Evolutionary conservation across 2,113 vertebrate species (phyloP).

Genomic region (Chloroceryle aenea): DNA sequence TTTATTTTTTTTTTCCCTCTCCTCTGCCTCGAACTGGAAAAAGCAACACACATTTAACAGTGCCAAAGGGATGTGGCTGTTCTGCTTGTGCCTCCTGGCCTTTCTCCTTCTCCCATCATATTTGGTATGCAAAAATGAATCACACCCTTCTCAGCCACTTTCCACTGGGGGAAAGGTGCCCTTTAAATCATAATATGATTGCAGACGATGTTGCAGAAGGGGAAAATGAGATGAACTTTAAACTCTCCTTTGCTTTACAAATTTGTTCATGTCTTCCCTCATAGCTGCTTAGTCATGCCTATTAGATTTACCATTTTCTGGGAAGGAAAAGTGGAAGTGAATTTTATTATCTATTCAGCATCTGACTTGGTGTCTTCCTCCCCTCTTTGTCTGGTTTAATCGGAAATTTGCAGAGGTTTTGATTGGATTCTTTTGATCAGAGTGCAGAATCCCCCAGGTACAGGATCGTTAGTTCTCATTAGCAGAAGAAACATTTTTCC

Average conservation of each 20-base stretch:
- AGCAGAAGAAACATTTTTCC: constrained; percentile 29
- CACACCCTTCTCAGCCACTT: not conserved
- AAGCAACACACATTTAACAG: not conserved
- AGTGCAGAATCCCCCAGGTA: constrained; percentile 36
- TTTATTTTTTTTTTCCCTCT: not conserved
- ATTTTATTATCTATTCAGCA: constrained; percentile 34
- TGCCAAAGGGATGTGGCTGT: constrained; percentile 45
- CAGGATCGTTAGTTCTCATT: constrained; percentile 39
- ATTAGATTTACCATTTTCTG: constrained; percentile 31
- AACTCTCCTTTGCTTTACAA: constrained; percentile 54
- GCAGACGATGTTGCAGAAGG: constrained; percentile 46
- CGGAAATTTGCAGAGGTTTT: constrained; percentile 36
- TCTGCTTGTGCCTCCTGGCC: constrained; percentile 32
- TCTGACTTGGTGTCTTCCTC: not conserved
- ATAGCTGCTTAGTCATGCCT: constrained; percentile 48
- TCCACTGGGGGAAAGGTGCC: constrained; percentile 38
- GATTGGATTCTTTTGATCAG: constrained; percentile 48
- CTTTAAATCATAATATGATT: constrained; percentile 64
- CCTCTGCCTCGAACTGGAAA: not conserved
- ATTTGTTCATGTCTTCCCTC: constrained; percentile 38
- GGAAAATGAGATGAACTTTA: constrained; percentile 62
- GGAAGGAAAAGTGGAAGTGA: not conserved
- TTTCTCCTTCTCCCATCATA: constrained; percentile 7
- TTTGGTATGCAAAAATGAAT: constrained; percentile 34
- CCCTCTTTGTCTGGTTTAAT: constrained; percentile 24